These are phyloP conservation scores for Phrynocephalus guinanensis DNA, from an alignment of 2,797 vertebrate genomes.

Conservation along the genomic window DNA sequence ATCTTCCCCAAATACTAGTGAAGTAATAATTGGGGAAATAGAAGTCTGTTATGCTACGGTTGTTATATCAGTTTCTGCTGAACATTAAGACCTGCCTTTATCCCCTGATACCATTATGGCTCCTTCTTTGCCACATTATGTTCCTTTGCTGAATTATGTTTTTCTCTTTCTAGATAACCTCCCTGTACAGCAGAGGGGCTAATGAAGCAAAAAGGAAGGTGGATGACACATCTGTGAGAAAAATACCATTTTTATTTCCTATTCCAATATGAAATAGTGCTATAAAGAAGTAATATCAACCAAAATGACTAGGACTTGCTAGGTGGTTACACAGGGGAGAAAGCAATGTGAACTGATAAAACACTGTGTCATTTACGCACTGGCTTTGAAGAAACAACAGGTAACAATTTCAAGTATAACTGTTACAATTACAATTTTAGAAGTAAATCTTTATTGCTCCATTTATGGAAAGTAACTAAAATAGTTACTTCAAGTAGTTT, in stretches of 20 bases:
- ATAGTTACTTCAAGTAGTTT: neutral
- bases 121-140: no score
- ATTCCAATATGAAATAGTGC: neutral
- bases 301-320: neutral
- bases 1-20: neutral
- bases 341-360: neutral
- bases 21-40: neutral
- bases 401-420: no score
- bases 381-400: neutral
- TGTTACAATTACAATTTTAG: neutral
- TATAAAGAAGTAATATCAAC: neutral
- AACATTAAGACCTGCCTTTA: neutral
- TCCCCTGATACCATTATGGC: neutral
- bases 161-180: neutral
- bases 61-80: neutral
- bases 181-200: neutral
- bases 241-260: neutral
- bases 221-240: neutral
- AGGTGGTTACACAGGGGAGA: neutral
- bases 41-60: neutral
- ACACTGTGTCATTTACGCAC: neutral
- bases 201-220: neutral
- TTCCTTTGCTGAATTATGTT: neutral
- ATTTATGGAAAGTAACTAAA: neutral
- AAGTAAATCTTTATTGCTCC: neutral